Evolutionary conservation across 30 jellyfish, hydroid and myxozoan species (phyloP).

Genomic region (Hydra vulgaris): DNA sequence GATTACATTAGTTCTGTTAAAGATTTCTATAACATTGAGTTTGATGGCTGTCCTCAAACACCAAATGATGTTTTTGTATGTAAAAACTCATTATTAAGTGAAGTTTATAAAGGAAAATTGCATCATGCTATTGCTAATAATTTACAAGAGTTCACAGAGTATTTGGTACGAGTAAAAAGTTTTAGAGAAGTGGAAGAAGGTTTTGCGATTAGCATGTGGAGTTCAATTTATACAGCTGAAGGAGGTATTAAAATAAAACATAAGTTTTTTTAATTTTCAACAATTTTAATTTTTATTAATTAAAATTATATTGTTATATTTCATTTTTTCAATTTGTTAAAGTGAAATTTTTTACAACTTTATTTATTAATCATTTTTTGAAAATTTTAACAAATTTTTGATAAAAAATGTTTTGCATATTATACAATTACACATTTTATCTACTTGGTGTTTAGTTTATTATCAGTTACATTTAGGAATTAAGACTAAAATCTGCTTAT

Average conservation of each 20-base stretch:
- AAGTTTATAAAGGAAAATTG: constrained; percentile 7
- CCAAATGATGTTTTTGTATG: constrained; percentile 26
- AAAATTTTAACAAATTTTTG: too few relatives aligned
- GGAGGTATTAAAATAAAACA: constrained; percentile 50
- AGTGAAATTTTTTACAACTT: too few relatives aligned
- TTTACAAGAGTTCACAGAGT: constrained; percentile 54
- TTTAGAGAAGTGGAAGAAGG: constrained; percentile 48
- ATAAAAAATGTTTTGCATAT: too few relatives aligned
- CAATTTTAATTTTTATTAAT: too few relatives aligned
- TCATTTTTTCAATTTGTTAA: too few relatives aligned
- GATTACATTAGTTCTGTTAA: constrained; percentile 26
- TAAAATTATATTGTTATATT: too few relatives aligned
- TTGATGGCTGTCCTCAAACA: constrained; percentile 83
- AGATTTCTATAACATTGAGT: constrained; percentile 53
- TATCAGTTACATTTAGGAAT: too few relatives aligned
- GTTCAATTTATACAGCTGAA: constrained; percentile 51
- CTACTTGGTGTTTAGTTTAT: too few relatives aligned
- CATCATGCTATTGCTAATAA: constrained; percentile 22
- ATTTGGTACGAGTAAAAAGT: constrained; percentile 57
- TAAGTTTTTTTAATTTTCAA: neutral
- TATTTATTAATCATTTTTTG: too few relatives aligned
- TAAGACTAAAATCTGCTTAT: too few relatives aligned
- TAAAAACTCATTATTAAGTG: constrained; percentile 7
- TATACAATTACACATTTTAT: too few relatives aligned
- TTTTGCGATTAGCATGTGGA: constrained; percentile 73